Conservation (phyloP, 37 sponge, comb jelly and placozoan genomes). For the Aplysina aerophoba region DNA sequence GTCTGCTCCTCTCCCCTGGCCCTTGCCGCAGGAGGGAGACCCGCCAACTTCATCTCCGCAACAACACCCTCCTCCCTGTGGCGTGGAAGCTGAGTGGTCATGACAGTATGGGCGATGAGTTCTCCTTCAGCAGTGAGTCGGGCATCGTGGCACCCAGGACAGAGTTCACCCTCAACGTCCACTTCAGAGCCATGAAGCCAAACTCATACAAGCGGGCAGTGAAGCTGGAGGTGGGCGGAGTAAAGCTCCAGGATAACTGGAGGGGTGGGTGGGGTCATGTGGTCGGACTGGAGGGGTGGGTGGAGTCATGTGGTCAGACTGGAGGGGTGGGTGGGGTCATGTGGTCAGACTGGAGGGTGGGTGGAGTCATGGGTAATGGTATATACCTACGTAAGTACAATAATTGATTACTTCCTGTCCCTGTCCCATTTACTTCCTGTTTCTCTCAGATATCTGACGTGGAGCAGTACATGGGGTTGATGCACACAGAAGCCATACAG, state of each 20-base stretch:
- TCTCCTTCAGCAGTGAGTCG: conserved; percentile 90
- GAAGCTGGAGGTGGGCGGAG: conserved; percentile 88
- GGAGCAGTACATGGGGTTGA: conserved; percentile 90
- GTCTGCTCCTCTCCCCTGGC: neutral
- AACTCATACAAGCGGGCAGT: conserved; percentile 81
- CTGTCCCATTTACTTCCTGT: neutral
- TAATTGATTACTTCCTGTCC: neutral
- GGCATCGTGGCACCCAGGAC: conserved; percentile 91
- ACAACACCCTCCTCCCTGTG: conserved; percentile 89
- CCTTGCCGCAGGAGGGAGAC: conserved; percentile 77
- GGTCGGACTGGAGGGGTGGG: neutral
- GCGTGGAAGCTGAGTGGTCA: conserved; percentile 92
- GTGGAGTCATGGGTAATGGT: too few species aligned
- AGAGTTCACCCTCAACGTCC: conserved; percentile 80
- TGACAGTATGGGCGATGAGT: conserved; percentile 91
- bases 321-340: neutral
- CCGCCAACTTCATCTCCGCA: conserved; percentile 75
- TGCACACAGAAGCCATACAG: conserved; percentile 81
- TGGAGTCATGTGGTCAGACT: too few species aligned
- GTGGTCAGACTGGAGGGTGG: too few species aligned
- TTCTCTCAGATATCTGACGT: conserved; percentile 78
- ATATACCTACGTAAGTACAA: too few species aligned
- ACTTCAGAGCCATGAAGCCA: conserved; percentile 90
- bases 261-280: too few species aligned
- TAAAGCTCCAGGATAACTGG: too few species aligned